phyloP scores from a whole-genome alignment of 2,113 vertebrate genomes.

The Garra rufa region DNA sequence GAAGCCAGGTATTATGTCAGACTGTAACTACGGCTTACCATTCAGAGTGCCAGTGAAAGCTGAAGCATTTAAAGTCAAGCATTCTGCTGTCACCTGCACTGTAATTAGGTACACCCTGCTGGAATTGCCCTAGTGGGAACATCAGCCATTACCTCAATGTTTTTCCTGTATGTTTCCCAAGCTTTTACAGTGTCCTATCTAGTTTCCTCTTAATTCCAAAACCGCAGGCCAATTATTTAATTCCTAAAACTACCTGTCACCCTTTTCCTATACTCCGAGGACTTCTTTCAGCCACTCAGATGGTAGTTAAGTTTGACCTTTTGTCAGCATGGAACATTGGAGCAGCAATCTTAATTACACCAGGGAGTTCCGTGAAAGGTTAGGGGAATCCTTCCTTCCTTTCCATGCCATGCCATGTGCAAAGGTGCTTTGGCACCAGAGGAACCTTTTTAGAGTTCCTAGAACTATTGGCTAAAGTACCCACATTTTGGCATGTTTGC shows the following conservation, averaged over 20 bases:
- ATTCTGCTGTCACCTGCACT: slow-evolving; percentile 55
- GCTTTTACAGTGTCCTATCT: not conserved
- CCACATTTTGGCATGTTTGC: too few relatives aligned
- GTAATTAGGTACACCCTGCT: slow-evolving; percentile 62
- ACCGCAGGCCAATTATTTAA: slow-evolving; percentile 8
- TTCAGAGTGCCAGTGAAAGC: slow-evolving; percentile 62
- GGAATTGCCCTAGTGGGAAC: slow-evolving; percentile 55
- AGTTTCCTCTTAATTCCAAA: not conserved
- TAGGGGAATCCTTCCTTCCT: not conserved
- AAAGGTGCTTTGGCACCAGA: too few relatives aligned
- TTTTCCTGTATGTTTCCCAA: not conserved
- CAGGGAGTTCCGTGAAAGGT: not conserved
- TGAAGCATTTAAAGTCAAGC: not conserved
- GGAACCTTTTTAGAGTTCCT: too few relatives aligned
- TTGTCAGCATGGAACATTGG: not conserved
- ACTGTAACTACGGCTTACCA: slow-evolving; percentile 43
- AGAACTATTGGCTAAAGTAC: too few relatives aligned
- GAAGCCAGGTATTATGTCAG: slow-evolving; percentile 57
- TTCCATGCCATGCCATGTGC: not conserved
- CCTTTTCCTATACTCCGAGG: not conserved
- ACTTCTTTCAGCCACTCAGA: not conserved
- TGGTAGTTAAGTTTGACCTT: slow-evolving; percentile 9
- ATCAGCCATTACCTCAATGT: slow-evolving; percentile 22
- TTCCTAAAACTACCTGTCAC: slow-evolving; percentile 25
- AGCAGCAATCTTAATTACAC: not conserved